Evolutionary conservation across 2,797 vertebrate genomes (phyloP), one percentile per base, ranked within the genome.

Genomic region (Lithobates pipiens): DNA sequence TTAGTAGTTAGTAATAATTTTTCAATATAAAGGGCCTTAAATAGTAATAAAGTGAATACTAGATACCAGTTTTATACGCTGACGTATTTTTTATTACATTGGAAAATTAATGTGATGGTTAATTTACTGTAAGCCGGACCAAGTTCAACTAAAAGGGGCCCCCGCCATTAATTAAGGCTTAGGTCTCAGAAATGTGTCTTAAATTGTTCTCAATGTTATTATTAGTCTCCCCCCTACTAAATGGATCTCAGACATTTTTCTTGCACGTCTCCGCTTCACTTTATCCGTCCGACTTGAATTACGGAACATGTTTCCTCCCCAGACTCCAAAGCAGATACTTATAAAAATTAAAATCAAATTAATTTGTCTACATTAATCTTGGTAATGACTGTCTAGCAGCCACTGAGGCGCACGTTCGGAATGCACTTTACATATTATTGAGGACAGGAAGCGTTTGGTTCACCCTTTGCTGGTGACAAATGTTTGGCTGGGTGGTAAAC

Each of bases 321-420:
- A 82, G 85, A 86, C 85, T 82, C 85, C 69, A 86, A 86, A 86
- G 85, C 74, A 86, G 85, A 86, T 83, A 86, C 80, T 82, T 86
- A 82, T 86, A 83, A 86, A 86, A 86, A 82, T 86, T 86, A 86
- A 86, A 86, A 86, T 83, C 85, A 86, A 86, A 86, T 86, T 86
- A 86, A 86, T 86, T 86, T 86, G 80, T 86, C 85, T 86, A 86
- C 85, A 86, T 86, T 86, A 82, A 86, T 86, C 85, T 86, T 78
- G 67, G 85, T 86, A 86, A 86, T 86, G 80, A 86, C 68, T 86
- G 85, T 86, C 85, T 86, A 78, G 80, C 77, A 86, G 85, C 68
- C 85, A 82, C 80, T 74, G 85, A 86, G 80, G 75, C 71, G 85
- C 75, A 86, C 85, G 82, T 79, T 86, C 80, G 54, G 85, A 86